These are phyloP conservation scores for Oeneis ivallda DNA, from an alignment of 2,888 invertebrate genomes.

Conservation along the genomic window DNA sequence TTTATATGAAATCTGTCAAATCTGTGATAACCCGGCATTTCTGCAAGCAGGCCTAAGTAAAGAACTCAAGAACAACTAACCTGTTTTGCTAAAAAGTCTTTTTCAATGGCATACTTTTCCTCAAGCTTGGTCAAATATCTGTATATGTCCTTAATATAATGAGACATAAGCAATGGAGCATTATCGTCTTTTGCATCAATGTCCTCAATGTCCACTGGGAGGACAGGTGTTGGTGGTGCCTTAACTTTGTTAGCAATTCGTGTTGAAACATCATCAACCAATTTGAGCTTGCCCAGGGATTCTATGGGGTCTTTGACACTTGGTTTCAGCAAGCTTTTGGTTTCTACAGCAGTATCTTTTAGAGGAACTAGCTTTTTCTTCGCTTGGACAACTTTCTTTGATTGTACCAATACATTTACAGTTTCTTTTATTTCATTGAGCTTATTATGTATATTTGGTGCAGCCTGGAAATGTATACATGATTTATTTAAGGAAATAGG, in stretches of 20 bases:
- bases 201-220: constrained; percentile 82
- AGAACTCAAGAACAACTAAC: constrained; percentile 48
- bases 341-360: constrained; percentile 52
- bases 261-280: constrained; percentile 45
- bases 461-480: constrained; percentile 50
- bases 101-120: constrained; percentile 83
- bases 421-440: constrained; percentile 56
- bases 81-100: constrained; percentile 86
- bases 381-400: constrained; percentile 54
- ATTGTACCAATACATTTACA: constrained; percentile 49
- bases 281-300: constrained; percentile 62
- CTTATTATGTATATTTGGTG: constrained; percentile 56
- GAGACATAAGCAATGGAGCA: constrained; percentile 90
- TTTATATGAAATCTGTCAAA: background rate
- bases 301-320: constrained; percentile 63
- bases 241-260: background rate
- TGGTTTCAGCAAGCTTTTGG: constrained; percentile 54
- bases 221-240: constrained; percentile 41
- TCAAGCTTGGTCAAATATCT: constrained; percentile 90
- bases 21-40: no score
- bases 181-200: constrained; percentile 88
- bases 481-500: no score
- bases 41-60: no score
- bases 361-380: constrained; percentile 59
- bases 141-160: constrained; percentile 95